Percentiles rank a stretch among this genome's conserved stretches.
Conservation (phyloP, 1,140 invertebrate genomes). For the Dendroctonus valens region DNA sequence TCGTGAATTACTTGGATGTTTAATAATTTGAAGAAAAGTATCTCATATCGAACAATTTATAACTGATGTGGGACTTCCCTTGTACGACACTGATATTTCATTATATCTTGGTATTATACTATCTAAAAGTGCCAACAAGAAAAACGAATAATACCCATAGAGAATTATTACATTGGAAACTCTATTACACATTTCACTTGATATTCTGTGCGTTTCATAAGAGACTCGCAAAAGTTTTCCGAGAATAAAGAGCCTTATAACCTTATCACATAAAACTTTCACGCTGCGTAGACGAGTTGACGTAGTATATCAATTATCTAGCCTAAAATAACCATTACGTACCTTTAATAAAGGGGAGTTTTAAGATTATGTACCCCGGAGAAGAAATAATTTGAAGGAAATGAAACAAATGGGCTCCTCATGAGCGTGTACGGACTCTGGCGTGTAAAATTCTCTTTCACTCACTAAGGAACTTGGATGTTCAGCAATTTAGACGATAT, state of each 20-base stretch:
- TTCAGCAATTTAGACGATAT: conserved; percentile 50
- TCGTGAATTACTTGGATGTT: no score
- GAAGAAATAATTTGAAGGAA: conserved; percentile 43
- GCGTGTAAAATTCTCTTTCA: conserved; percentile 44
- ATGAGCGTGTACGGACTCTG: conserved; percentile 34
- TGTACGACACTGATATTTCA: no score
- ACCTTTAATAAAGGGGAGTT: conserved; percentile 34
- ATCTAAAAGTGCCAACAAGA: no score
- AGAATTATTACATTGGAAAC: no score
- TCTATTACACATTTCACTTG: no score
- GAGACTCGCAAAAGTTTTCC: no score
- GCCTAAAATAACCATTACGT: conserved; percentile 28
- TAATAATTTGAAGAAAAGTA: background rate
- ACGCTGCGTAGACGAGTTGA: conserved; percentile 16
- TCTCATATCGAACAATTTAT: background rate
- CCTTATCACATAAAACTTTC: conserved; percentile 15
- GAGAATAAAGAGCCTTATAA: background rate
- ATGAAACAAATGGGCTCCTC: conserved; percentile 44
- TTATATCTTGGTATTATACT: no score
- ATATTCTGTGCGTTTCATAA: no score
- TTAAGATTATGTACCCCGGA: conserved; percentile 32
- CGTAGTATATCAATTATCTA: conserved; percentile 25
- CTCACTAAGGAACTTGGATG: conserved; percentile 47
- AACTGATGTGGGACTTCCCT: no score
- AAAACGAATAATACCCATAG: no score